phyloP scores from a whole-genome alignment of 2,888 invertebrate species.

The Volucella zonaria region DNA sequence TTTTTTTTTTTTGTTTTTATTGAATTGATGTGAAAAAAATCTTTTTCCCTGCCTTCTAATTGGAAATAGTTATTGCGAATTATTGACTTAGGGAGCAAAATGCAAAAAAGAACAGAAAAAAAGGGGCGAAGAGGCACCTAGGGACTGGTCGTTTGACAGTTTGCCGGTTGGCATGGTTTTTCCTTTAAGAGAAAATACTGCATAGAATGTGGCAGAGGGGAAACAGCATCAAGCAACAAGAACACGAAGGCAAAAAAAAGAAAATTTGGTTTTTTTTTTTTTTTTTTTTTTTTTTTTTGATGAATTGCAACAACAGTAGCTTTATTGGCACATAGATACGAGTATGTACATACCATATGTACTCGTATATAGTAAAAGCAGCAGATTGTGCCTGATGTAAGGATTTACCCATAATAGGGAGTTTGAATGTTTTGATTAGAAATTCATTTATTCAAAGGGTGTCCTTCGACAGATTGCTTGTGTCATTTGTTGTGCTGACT shows the following conservation, averaged over 20 bases:
- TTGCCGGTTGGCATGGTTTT: constrained; percentile 54
- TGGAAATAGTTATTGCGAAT: constrained; percentile 28
- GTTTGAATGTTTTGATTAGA: constrained; percentile 46
- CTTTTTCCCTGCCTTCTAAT: not conserved
- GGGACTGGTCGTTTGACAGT: constrained; percentile 64
- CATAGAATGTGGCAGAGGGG: constrained; percentile 42
- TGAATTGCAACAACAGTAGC: constrained; percentile 27
- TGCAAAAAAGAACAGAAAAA: constrained; percentile 2
- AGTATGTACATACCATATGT: no score
- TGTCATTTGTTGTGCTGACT: constrained; percentile 30
- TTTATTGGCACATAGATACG: constrained; percentile 29
- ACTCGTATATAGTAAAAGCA: not conserved
- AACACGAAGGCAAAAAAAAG: not conserved
- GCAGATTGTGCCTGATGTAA: not conserved
- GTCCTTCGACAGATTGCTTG: constrained; percentile 39
- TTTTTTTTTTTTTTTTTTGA: constrained; percentile 39
- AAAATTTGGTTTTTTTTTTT: no score
- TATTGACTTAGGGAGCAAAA: constrained; percentile 36
- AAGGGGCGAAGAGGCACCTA: constrained; percentile 35
- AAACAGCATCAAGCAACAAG: constrained; percentile 19
- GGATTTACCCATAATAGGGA: constrained; percentile 17
- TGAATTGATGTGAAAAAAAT: constrained; percentile 30
- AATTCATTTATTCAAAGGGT: constrained; percentile 63
- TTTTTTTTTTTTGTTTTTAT: constrained; percentile 14
- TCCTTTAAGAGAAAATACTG: constrained; percentile 49